phyloP scores from a whole-genome alignment of 2,113 vertebrate species.

The Bubo blakistoni region DNA sequence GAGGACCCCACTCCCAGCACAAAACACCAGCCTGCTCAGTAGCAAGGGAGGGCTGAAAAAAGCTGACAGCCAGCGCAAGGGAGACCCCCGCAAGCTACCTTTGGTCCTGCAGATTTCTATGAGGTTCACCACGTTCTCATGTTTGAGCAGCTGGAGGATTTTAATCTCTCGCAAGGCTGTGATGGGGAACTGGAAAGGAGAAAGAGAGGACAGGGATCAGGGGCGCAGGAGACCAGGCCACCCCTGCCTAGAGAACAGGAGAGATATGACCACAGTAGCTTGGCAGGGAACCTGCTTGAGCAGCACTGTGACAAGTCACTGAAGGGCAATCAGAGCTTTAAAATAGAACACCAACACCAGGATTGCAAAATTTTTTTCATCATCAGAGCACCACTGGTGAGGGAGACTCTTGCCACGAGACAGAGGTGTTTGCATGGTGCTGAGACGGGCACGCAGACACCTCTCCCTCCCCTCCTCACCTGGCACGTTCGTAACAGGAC shows the following conservation, averaged over 20 bases:
- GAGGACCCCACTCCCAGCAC: background rate
- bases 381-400: background rate
- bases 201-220: background rate
- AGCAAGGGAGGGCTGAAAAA: background rate
- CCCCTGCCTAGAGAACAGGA: background rate
- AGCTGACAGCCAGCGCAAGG: background rate
- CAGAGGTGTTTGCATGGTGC: background rate
- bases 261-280: background rate
- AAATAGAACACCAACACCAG: background rate
- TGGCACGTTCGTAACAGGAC: background rate
- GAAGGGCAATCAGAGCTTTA: background rate
- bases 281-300: background rate
- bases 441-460: rapidly evolving
- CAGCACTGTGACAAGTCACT: background rate
- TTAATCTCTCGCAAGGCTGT: slow-evolving; percentile 97
- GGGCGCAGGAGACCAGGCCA: background rate
- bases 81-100: slow-evolving; percentile 69
- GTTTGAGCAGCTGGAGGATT: slow-evolving; percentile 96
- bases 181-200: slow-evolving; percentile 88
- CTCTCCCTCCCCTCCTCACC: background rate
- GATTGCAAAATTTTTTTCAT: background rate
- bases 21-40: background rate
- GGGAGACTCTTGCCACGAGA: background rate
- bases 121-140: slow-evolving; percentile 96
- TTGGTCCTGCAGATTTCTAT: slow-evolving; percentile 99